Evolutionary conservation across 2,888 invertebrate genomes (phyloP).

Genomic region (Seira ritae): DNA sequence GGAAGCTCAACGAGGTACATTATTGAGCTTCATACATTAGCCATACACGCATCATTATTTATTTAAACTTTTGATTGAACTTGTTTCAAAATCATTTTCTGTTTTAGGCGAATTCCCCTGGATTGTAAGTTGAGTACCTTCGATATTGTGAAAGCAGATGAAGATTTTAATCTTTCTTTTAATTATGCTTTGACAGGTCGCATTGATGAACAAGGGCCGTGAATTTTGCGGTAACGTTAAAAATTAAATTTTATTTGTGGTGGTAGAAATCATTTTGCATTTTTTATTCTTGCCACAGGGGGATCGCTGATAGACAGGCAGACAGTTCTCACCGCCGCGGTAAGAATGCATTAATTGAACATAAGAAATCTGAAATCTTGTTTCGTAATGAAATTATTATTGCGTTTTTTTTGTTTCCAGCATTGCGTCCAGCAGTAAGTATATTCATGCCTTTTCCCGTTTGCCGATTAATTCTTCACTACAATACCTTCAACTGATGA

Average conservation of each 20-base stretch:
- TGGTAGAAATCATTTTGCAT: neutral
- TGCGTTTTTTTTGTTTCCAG: slow-evolving; percentile 67
- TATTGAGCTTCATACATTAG: neutral
- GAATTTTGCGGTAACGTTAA: slow-evolving; percentile 68
- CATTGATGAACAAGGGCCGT: slow-evolving; percentile 70
- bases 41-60: neutral
- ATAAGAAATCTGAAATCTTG: neutral
- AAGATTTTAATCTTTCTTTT: no score
- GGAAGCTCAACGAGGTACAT: slow-evolving; percentile 49
- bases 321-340: slow-evolving; percentile 73
- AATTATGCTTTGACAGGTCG: slow-evolving; percentile 68
- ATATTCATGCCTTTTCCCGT: no score
- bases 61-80: slow-evolving; percentile 22
- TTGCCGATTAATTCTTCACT: no score
- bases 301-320: slow-evolving; percentile 72
- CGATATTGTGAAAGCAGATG: no score
- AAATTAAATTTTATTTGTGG: no score
- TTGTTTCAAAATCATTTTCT: no score
- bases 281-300: slow-evolving; percentile 15
- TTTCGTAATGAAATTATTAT: neutral
- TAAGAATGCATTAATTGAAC: slow-evolving; percentile 30
- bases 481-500: no score
- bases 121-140: slow-evolving; percentile 68
- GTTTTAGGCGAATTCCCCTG: slow-evolving; percentile 71
- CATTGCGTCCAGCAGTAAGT: slow-evolving; percentile 74